Evolutionary conservation across 2,888 invertebrate species (phyloP).

Genomic region (Diloba caeruleocephala): DNA sequence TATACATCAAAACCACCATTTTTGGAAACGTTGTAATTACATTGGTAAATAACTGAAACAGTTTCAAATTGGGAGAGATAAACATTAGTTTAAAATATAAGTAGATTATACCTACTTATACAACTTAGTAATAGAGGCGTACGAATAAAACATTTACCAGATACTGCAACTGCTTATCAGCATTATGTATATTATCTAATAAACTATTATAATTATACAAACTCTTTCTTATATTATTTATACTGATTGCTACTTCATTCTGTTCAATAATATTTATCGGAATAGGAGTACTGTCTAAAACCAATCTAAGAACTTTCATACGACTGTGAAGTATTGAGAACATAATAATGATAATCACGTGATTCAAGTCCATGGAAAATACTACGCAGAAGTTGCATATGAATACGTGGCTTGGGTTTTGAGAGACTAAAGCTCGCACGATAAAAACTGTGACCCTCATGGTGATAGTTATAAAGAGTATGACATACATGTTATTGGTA

Average conservation of each 20-base stretch:
- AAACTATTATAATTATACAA: constrained; percentile 22
- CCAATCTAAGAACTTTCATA: constrained; percentile 10
- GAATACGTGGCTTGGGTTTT: background rate
- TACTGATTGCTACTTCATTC: background rate
- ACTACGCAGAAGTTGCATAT: background rate
- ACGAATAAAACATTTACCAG: constrained; percentile 9
- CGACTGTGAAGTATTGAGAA: constrained; percentile 14
- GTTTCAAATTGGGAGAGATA: no score
- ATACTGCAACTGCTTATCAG: constrained; percentile 12
- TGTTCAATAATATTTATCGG: constrained; percentile 21
- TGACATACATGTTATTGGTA: background rate
- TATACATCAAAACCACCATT: no score
- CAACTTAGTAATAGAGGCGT: background rate
- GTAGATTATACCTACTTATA: no score
- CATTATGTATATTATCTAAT: constrained; percentile 12
- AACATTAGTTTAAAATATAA: no score
- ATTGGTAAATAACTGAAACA: no score
- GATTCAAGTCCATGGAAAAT: background rate
- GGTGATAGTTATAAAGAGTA: background rate
- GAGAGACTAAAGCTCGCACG: background rate
- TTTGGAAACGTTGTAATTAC: no score
- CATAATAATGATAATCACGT: background rate
- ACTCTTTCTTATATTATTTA: constrained; percentile 15
- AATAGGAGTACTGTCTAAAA: constrained; percentile 5
- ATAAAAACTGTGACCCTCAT: background rate